Base-by-base conservation (phyloP, 2,797 vertebrate species). In the Trachops cirrhosus region DNA sequence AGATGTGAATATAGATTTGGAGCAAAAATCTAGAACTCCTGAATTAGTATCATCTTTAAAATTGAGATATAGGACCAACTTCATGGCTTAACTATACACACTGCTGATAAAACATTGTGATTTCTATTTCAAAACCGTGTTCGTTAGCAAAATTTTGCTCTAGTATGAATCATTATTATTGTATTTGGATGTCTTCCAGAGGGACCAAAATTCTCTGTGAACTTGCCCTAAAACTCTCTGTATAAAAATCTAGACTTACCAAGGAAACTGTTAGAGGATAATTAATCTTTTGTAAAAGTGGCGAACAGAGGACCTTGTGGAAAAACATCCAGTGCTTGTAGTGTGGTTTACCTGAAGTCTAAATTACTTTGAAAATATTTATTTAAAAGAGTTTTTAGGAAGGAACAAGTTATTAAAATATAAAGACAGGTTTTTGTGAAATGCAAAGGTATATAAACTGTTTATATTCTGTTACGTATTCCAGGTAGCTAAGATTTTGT, bases 41-140 rank as follows among this genome's bases (percentile, higher is more conserved):
- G n/a, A 93, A 80, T 87, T 77, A 48, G 6, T 57, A 48, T 92
- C 48, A 41, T 78, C 46, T 88, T 93, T 86, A 71, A 83, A 93
- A 68, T 0, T 84, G 39, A 57, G 24, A 14, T 44, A 48, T 1
- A 74, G 32, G 91, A 46, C 5, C 9, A 87, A 54, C 15, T 67
- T 8, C n/a, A 9, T 92, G 21, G 0, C 16, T 83, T 48, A 54
- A 10, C 44, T 77, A 39, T 48, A 34, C 15, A 44, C 32, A 73
- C 37, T 57, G 3, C 4, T 77, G 67, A 21, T 89, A 75, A 89
- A 93, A 75, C 0, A 34, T 16, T 68, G 10, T 92, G 57, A 68
- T 78, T 95, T 93, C 39, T 91, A 41, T 59, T 86, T 68, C 77
- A 39, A 62, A 92, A 91, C 39, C 41, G 54, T 64, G 18, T 80